Evolutionary conservation across 2,888 invertebrate species (phyloP).

Genomic region (Nephrotoma guestfalica): DNA sequence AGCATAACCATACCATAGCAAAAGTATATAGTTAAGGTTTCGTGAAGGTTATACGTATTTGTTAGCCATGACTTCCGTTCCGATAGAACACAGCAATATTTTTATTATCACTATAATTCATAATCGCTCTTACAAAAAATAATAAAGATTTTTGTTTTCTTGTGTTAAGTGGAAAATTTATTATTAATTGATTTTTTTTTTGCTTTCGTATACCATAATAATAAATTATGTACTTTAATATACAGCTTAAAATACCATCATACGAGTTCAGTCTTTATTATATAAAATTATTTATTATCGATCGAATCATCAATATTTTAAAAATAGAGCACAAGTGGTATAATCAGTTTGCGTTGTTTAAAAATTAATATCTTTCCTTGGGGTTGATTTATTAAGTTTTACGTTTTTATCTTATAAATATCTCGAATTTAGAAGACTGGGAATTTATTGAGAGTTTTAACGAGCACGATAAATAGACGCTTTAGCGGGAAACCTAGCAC

Average conservation of each 20-base stretch:
- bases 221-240: neutral
- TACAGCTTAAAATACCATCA: neutral
- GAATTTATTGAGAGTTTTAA: no score
- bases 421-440: no score
- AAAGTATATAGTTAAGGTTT: neutral
- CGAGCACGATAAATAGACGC: no score
- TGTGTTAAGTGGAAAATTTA: neutral
- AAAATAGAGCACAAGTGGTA: neutral
- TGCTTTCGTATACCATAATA: neutral
- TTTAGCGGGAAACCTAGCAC: no score
- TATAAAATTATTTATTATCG: neutral
- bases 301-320: neutral
- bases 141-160: neutral
- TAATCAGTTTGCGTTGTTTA: no score
- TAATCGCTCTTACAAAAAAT: neutral
- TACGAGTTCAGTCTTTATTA: neutral
- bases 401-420: no score
- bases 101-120: neutral
- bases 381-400: no score
- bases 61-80: neutral
- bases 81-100: neutral
- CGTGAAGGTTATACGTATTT: neutral
- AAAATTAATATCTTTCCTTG: no score
- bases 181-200: neutral
- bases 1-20: no score